Evolutionary conservation across 2,113 vertebrate genomes (phyloP).

Genomic region (Siniperca chuatsi): DNA sequence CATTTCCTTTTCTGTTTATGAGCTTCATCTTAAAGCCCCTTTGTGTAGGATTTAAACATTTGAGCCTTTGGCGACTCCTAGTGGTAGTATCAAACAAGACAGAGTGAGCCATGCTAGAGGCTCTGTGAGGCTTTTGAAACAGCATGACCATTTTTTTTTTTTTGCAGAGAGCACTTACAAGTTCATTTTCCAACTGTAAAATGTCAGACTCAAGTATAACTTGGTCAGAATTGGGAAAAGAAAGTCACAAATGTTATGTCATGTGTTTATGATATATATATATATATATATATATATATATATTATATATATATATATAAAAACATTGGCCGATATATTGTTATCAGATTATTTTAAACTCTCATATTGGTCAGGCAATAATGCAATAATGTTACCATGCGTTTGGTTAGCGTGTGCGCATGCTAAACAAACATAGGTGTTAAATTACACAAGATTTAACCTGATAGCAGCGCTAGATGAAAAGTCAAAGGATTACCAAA

Average conservation of each 20-base stretch:
- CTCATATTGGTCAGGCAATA: neutral
- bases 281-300: too few relatives aligned
- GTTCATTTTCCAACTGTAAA: neutral
- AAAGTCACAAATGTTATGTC: too few relatives aligned
- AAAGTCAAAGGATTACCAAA: neutral
- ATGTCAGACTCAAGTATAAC: neutral
- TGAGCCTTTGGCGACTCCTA: neutral
- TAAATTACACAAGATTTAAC: neutral
- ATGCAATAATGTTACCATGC: neutral
- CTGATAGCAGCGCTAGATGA: neutral
- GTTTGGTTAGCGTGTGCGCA: neutral
- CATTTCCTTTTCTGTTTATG: neutral
- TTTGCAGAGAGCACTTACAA: neutral
- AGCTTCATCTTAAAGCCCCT: slow-evolving; percentile 6
- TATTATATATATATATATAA: neutral
- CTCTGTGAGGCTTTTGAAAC: neutral
- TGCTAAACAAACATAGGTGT: neutral
- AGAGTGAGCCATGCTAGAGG: neutral
- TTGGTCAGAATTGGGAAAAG: too few relatives aligned
- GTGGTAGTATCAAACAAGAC: neutral
- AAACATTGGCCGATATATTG: neutral
- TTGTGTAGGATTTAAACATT: neutral
- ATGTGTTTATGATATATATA: too few relatives aligned
- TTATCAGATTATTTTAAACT: too few relatives aligned
- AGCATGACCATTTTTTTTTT: too few relatives aligned